Conservation (phyloP, 2,888 invertebrate species). For the Drosophila pseudotakahashii region DNA sequence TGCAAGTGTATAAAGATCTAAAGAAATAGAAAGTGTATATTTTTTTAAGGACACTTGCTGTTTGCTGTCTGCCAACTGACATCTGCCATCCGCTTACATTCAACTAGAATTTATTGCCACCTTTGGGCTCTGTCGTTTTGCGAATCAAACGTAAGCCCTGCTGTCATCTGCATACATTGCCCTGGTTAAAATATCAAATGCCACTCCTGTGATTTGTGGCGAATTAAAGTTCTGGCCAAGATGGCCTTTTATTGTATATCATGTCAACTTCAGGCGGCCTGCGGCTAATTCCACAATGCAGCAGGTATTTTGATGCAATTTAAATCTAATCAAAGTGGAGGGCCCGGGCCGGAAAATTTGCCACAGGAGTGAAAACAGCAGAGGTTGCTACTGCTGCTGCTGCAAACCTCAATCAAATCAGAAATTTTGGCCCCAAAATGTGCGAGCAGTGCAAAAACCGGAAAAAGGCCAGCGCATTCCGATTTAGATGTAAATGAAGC, state of each 20-base stretch:
- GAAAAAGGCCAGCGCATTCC: neutral
- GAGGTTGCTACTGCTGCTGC: neutral
- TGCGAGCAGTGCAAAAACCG: neutral
- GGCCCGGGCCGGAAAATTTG: neutral
- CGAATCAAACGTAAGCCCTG: neutral
- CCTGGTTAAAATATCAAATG: neutral
- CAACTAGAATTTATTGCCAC: neutral
- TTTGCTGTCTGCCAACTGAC: too few relatives aligned
- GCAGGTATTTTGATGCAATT: neutral
- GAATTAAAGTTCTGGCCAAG: neutral
- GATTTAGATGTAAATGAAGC: constrained; percentile 5
- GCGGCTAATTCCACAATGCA: constrained; percentile 1
- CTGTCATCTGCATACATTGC: neutral
- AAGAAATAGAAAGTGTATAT: too few relatives aligned
- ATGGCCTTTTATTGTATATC: neutral
- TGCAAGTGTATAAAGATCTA: too few relatives aligned
- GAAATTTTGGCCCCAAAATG: neutral
- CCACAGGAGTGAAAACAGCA: neutral
- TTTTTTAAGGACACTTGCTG: too few relatives aligned
- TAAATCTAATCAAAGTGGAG: neutral
- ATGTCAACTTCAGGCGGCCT: neutral
- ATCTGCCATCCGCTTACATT: too few relatives aligned
- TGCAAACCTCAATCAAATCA: neutral
- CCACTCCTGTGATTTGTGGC: neutral
- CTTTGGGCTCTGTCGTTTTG: neutral